Conservation (phyloP, 2,888 invertebrate species). For the Agriopis marginaria region DNA sequence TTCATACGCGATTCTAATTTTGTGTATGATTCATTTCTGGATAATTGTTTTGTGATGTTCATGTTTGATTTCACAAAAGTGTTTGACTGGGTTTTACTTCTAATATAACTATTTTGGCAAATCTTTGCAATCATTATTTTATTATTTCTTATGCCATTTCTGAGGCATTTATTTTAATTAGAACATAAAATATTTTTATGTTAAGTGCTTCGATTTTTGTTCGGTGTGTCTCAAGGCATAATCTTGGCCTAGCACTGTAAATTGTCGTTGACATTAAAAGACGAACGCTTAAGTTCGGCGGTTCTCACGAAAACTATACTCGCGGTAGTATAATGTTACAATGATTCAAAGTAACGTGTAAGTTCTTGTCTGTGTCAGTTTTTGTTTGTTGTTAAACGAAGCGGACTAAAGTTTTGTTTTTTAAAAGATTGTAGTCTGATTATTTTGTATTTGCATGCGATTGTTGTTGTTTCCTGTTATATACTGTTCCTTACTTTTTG, state of each 20-base stretch:
- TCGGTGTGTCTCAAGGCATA: slow-evolving; percentile 3
- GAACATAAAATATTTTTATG: no score
- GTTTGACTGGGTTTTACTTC: slow-evolving; percentile 3
- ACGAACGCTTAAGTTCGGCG: neutral
- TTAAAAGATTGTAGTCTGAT: neutral
- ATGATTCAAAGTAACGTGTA: slow-evolving; percentile 15
- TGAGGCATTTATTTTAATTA: neutral
- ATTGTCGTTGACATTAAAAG: slow-evolving; percentile 11
- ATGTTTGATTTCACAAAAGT: slow-evolving; percentile 14
- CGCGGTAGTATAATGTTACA: slow-evolving; percentile 26
- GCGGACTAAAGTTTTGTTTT: slow-evolving; percentile 20
- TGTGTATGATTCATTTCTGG: neutral
- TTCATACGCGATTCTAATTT: slow-evolving; percentile 4
- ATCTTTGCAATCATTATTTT: neutral
- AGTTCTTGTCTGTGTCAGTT: slow-evolving; percentile 27
- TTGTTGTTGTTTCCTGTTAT: slow-evolving; percentile 19
- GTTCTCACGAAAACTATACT: slow-evolving; percentile 20
- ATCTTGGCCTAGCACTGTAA: neutral
- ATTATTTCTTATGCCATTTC: no score
- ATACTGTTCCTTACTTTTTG: neutral
- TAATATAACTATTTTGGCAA: neutral
- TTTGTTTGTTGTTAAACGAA: slow-evolving; percentile 32
- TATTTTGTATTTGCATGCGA: slow-evolving; percentile 24
- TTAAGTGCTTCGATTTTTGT: neutral
- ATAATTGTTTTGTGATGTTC: neutral